phyloP scores from a whole-genome alignment of 1,140 invertebrate species.

The Bombyx mandarina region DNA sequence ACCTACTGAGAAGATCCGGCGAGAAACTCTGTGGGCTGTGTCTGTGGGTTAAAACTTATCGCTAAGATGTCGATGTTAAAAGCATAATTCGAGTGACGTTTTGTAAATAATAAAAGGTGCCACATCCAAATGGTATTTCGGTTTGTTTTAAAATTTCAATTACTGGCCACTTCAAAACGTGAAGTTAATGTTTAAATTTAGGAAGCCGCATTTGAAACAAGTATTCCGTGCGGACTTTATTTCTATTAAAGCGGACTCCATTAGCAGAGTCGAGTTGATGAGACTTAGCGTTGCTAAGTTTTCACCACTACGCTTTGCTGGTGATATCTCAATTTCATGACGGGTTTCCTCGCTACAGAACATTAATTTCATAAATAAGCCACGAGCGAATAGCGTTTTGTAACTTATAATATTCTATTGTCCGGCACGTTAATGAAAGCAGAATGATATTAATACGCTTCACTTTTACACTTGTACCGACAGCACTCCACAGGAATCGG shows the following conservation, averaged over 20 bases:
- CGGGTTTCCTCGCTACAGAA: slow-evolving; percentile 42
- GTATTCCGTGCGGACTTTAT: neutral
- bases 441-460: slow-evolving; percentile 6
- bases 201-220: slow-evolving; percentile 8
- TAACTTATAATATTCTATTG: neutral
- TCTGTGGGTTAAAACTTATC: too few relatives aligned
- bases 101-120: too few relatives aligned
- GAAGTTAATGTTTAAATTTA: too few relatives aligned
- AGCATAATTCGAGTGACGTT: too few relatives aligned
- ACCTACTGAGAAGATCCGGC: too few relatives aligned
- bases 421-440: neutral
- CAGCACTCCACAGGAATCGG: slow-evolving; percentile 26
- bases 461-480: slow-evolving; percentile 22
- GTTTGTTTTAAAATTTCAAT: too few relatives aligned
- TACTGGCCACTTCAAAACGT: too few relatives aligned
- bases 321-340: slow-evolving; percentile 52
- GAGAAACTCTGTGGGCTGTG: too few relatives aligned
- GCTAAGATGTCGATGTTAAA: too few relatives aligned
- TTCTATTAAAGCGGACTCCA: slow-evolving; percentile 29
- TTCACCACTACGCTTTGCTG: slow-evolving; percentile 43
- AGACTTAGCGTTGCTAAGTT: slow-evolving; percentile 62
- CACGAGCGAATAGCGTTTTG: slow-evolving; percentile 17
- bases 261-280: slow-evolving; percentile 33
- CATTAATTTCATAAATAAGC: slow-evolving; percentile 38
- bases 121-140: too few relatives aligned